Conservation (phyloP, 2,888 invertebrate genomes). For the Habrosyne pyritoides region DNA sequence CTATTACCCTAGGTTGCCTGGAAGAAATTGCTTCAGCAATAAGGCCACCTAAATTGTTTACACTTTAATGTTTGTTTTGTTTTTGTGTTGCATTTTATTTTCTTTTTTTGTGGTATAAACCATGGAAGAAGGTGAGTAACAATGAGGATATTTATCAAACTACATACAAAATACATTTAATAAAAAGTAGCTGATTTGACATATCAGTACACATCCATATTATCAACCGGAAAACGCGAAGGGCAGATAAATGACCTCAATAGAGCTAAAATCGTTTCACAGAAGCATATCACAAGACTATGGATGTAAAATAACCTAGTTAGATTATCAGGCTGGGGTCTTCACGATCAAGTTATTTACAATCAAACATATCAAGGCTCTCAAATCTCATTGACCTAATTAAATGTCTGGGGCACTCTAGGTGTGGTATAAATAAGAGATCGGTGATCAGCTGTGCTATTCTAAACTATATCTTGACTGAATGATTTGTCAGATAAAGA, state of each 20-base stretch:
- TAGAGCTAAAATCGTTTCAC: not conserved
- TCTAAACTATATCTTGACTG: no score
- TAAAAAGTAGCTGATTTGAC: not conserved
- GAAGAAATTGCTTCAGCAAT: no score
- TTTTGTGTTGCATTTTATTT: no score
- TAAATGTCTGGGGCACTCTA: constrained; percentile 33
- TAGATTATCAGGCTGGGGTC: constrained; percentile 66
- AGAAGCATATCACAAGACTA: not conserved
- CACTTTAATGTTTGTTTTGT: no score
- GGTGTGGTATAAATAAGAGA: constrained; percentile 27
- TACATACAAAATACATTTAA: no score
- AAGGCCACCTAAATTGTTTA: no score
- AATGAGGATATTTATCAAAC: no score
- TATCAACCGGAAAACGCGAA: constrained; percentile 3
- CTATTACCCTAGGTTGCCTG: no score
- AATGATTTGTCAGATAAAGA: no score
- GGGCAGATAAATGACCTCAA: not conserved
- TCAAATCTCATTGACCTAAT: constrained; percentile 70
- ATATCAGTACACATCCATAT: no score
- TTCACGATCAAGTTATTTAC: constrained; percentile 47
- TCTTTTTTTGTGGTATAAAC: no score
- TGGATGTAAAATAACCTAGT: constrained; percentile 54
- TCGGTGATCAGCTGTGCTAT: not conserved
- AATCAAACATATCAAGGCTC: constrained; percentile 59
- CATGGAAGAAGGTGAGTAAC: no score